Conservation (phyloP, 2,113 vertebrate species). For the Formicarius rufipectus region DNA sequence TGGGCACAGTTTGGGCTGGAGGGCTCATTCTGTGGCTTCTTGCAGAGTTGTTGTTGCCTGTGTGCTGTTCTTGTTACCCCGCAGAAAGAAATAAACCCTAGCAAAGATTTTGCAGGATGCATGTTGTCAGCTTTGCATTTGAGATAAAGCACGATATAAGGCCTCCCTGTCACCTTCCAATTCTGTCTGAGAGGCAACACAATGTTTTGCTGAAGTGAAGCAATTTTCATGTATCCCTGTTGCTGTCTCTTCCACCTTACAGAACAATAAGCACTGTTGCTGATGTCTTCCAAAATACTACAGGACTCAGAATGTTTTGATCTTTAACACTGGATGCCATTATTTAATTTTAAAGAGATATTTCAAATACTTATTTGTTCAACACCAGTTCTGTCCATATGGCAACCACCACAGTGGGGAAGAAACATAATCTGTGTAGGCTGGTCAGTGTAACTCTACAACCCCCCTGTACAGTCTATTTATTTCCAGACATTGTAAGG, state of each 20-base stretch:
- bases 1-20: not conserved
- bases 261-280: not conserved
- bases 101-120: not conserved
- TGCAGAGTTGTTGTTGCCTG: not conserved
- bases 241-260: not conserved
- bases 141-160: not conserved
- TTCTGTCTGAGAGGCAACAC: not conserved
- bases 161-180: not conserved
- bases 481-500: slow-evolving; percentile 27
- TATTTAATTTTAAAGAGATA: not conserved
- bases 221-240: not conserved
- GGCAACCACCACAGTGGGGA: not conserved
- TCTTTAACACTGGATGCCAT: not conserved
- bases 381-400: not conserved
- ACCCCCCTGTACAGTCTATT: not conserved
- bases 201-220: not conserved
- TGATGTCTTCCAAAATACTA: not conserved
- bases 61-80: not conserved
- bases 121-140: not conserved
- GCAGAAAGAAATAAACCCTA: not conserved
- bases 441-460: not conserved
- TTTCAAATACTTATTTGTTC: not conserved
- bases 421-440: not conserved
- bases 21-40: not conserved
- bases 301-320: not conserved